A percentile compares a stretch with the other conserved stretches of the same genome.
phyloP scores from a whole-genome alignment of 2,113 vertebrate species.

The Parus major region DNA sequence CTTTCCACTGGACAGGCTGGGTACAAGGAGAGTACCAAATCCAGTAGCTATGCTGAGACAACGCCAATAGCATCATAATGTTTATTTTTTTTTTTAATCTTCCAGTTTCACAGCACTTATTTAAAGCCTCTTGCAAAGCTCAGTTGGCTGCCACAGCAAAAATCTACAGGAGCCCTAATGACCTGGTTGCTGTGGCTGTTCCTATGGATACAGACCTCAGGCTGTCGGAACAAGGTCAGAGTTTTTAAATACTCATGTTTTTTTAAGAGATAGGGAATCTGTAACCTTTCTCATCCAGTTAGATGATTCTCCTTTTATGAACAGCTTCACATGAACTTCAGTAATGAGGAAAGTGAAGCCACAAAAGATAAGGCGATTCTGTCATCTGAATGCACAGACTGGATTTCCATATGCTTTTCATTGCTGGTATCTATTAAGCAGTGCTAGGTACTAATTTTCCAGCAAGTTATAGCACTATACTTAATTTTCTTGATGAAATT shows the following conservation, averaged over 20 bases:
- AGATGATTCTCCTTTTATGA: background rate
- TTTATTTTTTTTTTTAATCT: background rate
- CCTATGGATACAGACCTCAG: conserved; percentile 7
- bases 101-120: background rate
- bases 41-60: background rate
- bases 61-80: background rate
- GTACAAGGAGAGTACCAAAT: background rate
- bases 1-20: background rate
- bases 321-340: background rate
- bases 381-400: background rate
- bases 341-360: background rate
- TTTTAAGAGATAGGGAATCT: background rate
- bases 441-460: background rate
- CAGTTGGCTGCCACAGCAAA: background rate
- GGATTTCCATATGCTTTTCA: background rate
- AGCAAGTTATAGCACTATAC: background rate
- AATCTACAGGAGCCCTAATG: background rate
- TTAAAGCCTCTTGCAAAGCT: background rate
- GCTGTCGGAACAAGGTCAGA: background rate
- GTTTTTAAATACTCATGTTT: background rate
- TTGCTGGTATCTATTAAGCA: background rate
- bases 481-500: background rate
- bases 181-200: background rate
- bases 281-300: background rate
- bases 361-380: background rate